These are phyloP conservation scores for Notiomystis cincta DNA, from an alignment of 2,113 vertebrate genomes.

Conservation along the genomic window DNA sequence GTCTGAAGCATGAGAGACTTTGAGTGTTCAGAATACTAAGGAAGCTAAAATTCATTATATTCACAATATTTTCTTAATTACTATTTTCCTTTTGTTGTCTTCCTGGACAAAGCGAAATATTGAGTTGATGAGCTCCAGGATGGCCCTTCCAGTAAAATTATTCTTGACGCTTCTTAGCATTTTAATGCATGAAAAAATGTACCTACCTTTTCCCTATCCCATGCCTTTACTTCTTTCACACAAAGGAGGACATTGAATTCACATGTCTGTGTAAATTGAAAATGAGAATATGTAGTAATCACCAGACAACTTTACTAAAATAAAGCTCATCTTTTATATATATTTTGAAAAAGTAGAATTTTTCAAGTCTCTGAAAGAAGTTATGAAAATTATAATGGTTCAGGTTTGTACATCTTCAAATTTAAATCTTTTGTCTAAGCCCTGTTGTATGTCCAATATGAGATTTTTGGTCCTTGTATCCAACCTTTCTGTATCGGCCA, in stretches of 20 bases:
- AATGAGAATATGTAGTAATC: neutral
- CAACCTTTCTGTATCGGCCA: neutral
- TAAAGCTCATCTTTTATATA: neutral
- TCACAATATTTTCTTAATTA: neutral
- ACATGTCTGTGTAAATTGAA: neutral
- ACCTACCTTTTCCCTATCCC: neutral
- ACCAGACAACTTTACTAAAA: neutral
- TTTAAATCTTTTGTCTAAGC: neutral
- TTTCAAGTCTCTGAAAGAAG: neutral
- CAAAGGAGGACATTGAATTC: neutral
- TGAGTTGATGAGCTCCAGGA: neutral
- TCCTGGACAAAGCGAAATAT: neutral
- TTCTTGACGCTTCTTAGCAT: neutral
- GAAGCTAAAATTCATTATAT: neutral
- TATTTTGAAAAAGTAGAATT: neutral
- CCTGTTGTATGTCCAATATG: too few species aligned
- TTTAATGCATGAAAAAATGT: neutral
- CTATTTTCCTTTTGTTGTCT: neutral
- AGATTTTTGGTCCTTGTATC: neutral
- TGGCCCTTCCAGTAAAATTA: neutral
- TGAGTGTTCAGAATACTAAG: neutral
- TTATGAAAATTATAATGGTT: neutral
- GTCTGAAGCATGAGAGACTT: neutral
- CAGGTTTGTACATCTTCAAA: neutral
- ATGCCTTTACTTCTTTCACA: neutral